These are phyloP conservation scores for Onthophagus sagittarius DNA, from an alignment of 2,888 invertebrate species.

Conservation along the genomic window DNA sequence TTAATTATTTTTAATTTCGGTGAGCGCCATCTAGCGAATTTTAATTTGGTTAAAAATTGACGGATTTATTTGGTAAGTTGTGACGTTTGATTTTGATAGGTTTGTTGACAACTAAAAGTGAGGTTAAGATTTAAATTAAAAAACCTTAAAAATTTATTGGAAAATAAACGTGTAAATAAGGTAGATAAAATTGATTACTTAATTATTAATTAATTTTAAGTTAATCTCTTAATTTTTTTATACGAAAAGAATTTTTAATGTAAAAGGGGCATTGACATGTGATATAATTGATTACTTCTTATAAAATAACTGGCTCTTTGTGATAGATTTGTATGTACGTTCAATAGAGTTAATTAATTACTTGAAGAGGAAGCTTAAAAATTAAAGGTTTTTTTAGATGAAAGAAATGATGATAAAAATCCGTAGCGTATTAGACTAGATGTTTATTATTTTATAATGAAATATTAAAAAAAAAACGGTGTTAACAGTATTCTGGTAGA, in stretches of 20 bases:
- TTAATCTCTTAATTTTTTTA: background rate
- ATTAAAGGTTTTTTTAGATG: constrained; percentile 20
- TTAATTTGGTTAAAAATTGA: no score
- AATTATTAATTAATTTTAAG: background rate
- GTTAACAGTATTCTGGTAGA: constrained; percentile 50
- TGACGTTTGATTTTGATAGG: no score
- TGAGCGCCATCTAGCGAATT: no score
- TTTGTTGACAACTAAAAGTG: no score
- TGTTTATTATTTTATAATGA: constrained; percentile 45
- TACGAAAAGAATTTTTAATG: background rate
- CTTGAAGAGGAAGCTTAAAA: constrained; percentile 32
- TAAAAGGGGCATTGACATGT: constrained; percentile 10
- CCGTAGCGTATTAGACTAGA: constrained; percentile 40
- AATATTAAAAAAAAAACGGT: constrained; percentile 34
- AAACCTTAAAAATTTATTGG: no score
- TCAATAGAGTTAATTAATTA: constrained; percentile 22
- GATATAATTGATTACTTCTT: constrained; percentile 5
- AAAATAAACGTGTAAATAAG: background rate
- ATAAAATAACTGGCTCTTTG: background rate
- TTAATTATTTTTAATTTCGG: no score
- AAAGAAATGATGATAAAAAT: constrained; percentile 31
- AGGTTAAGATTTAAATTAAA: no score
- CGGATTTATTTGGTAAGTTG: no score
- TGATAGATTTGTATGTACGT: constrained; percentile 13
- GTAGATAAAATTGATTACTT: background rate